Conservation (phyloP, 2,888 invertebrate genomes). For the Xylota segnis region DNA sequence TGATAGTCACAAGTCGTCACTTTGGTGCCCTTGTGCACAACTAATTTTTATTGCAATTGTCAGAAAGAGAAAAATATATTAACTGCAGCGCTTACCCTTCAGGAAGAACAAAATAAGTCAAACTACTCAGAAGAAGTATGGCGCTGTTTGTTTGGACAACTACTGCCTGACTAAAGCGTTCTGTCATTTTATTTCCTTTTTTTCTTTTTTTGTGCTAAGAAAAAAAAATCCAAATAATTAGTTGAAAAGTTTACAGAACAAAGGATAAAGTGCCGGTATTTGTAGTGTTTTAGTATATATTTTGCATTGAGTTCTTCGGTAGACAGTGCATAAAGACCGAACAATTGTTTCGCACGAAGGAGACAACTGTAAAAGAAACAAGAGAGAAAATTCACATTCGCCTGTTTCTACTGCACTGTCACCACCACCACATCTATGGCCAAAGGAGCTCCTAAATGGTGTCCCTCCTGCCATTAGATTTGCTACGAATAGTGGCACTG, state of each 20-base stretch:
- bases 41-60: background rate
- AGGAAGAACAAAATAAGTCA: slow-evolving; percentile 45
- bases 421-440: slow-evolving; percentile 40
- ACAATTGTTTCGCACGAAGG: background rate
- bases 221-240: slow-evolving; percentile 18
- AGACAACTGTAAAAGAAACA: slow-evolving; percentile 15
- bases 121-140: slow-evolving; percentile 65
- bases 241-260: slow-evolving; percentile 25
- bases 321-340: background rate
- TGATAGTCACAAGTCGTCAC: background rate
- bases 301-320: background rate
- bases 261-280: slow-evolving; percentile 34
- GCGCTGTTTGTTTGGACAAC: slow-evolving; percentile 67
- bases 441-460: slow-evolving; percentile 59
- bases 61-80: slow-evolving; percentile 26
- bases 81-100: background rate
- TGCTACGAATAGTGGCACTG: slow-evolving; percentile 30
- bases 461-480: slow-evolving; percentile 45
- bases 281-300: slow-evolving; percentile 1
- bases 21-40: background rate
- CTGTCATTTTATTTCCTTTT: slow-evolving; percentile 49
- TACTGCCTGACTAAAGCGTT: slow-evolving; percentile 28
- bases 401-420: slow-evolving; percentile 41
- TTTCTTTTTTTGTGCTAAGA: slow-evolving; percentile 45
- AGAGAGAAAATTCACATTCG: slow-evolving; percentile 34